A percentile compares a stretch with the other conserved stretches of the same genome.
Evolutionary conservation across 2,797 vertebrate species (phyloP).

Genomic region (Pipistrellus nathusii): DNA sequence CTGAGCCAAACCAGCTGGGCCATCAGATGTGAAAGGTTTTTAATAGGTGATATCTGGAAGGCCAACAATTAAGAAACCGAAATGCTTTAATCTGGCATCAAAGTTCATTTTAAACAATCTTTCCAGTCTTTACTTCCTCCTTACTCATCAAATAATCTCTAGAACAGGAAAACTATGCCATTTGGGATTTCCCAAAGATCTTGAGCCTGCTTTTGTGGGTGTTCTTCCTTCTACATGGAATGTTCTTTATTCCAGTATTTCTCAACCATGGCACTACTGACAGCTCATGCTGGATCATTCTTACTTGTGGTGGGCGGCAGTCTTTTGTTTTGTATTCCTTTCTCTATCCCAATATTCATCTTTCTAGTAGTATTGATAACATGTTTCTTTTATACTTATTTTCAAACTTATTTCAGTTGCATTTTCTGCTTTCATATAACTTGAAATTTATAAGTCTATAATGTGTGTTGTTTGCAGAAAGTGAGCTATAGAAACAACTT

Average conservation of each 20-base stretch:
- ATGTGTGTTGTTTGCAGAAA: background rate
- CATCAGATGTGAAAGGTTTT: background rate
- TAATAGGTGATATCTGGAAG: background rate
- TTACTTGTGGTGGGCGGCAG: background rate
- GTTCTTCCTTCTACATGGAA: background rate
- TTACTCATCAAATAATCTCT: background rate
- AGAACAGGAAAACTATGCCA: background rate
- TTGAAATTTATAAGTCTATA: background rate
- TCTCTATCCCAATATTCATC: background rate
- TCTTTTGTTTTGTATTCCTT: background rate
- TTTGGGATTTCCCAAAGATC: background rate
- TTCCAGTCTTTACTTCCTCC: background rate
- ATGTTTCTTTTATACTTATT: background rate
- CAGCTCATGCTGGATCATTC: background rate
- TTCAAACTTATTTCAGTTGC: background rate
- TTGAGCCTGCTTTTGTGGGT: background rate
- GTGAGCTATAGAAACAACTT: background rate
- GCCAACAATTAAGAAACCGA: background rate
- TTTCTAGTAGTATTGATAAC: background rate
- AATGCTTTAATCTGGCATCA: background rate
- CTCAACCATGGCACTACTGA: background rate
- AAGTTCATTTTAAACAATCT: background rate
- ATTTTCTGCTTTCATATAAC: background rate
- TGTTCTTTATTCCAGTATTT: background rate
- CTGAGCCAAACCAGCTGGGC: too few species aligned